These are phyloP conservation scores for Melopsittacus undulatus DNA, from an alignment of 2,797 vertebrate species.

Conservation along the genomic window DNA sequence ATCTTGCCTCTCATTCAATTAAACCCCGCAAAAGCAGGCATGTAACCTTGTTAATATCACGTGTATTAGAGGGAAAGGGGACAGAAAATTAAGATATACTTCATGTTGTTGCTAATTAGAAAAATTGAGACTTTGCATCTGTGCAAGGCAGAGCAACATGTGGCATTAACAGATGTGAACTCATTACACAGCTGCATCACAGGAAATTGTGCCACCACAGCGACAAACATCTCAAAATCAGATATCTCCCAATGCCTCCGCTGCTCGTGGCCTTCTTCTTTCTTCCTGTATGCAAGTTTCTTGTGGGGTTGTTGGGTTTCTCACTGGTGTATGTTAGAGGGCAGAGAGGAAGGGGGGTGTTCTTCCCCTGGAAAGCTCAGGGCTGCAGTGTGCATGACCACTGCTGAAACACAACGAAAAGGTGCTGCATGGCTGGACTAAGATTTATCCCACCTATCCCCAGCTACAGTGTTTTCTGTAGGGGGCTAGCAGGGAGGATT, in stretches of 20 bases:
- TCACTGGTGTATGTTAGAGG: not conserved
- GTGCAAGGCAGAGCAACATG: constrained; percentile 80
- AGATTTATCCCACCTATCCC: not conserved
- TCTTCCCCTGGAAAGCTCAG: not conserved
- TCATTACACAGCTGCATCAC: constrained; percentile 81
- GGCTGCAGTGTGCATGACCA: not conserved
- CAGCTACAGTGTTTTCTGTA: not conserved
- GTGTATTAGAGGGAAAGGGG: constrained; percentile 81
- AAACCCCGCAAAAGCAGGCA: constrained; percentile 73
- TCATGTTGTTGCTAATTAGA: constrained; percentile 83
- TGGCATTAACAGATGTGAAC: constrained; percentile 83
- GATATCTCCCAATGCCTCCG: constrained; percentile 33
- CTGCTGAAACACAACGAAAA: not conserved
- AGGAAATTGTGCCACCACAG: constrained; percentile 62
- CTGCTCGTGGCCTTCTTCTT: not conserved
- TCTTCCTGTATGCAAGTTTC: not conserved
- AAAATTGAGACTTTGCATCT: constrained; percentile 85
- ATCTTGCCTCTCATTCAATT: constrained; percentile 78
- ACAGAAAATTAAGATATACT: constrained; percentile 85
- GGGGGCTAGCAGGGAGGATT: not conserved
- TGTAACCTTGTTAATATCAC: constrained; percentile 83
- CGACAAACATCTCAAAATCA: constrained; percentile 69
- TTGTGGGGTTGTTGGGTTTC: not conserved
- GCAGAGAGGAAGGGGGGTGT: not conserved
- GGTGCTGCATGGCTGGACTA: not conserved